phyloP scores from a whole-genome alignment of 2,888 invertebrate species.

The Oeneis ivallda region DNA sequence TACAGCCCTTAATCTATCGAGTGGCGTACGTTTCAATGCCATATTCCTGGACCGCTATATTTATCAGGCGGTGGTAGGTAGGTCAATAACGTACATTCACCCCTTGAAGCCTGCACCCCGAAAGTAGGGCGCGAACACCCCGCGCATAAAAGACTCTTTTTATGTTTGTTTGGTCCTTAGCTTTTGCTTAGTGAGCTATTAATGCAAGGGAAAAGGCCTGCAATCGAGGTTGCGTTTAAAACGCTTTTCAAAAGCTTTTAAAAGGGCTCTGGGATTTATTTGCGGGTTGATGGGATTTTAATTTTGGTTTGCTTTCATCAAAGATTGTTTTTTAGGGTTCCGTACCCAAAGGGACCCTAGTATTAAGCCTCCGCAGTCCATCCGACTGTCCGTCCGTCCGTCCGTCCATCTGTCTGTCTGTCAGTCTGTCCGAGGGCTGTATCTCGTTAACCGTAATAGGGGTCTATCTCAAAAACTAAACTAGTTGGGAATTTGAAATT shows the following conservation, averaged over 20 bases:
- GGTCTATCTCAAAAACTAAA: too few relatives aligned
- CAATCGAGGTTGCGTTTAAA: conserved; percentile 23
- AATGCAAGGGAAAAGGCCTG: conserved; percentile 17
- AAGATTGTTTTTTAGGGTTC: not conserved
- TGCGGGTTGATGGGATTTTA: conserved; percentile 9
- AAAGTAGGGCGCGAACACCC: conserved; percentile 68
- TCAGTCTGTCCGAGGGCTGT: too few relatives aligned
- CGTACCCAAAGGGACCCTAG: too few relatives aligned
- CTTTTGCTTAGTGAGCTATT: conserved; percentile 20
- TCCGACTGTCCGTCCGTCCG: too few relatives aligned
- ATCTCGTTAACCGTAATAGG: too few relatives aligned
- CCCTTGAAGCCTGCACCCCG: conserved; percentile 63
- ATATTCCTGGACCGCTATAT: conserved; percentile 68
- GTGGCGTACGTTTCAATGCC: conserved; percentile 62
- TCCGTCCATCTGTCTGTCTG: too few relatives aligned
- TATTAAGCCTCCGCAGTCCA: too few relatives aligned
- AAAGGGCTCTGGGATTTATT: conserved; percentile 15
- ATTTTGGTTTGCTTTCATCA: conserved; percentile 1
- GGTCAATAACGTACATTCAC: conserved; percentile 76
- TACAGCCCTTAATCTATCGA: conserved; percentile 18
- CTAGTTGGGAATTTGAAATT: too few relatives aligned
- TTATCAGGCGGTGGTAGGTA: conserved; percentile 67
- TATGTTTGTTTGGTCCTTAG: conserved; percentile 30
- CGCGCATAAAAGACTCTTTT: conserved; percentile 33
- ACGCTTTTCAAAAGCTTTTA: conserved; percentile 6